Percentiles rank a stretch among this genome's conserved stretches.
Conservation (phyloP, 2,888 invertebrate species). For the Drosophila ustulata region DNA sequence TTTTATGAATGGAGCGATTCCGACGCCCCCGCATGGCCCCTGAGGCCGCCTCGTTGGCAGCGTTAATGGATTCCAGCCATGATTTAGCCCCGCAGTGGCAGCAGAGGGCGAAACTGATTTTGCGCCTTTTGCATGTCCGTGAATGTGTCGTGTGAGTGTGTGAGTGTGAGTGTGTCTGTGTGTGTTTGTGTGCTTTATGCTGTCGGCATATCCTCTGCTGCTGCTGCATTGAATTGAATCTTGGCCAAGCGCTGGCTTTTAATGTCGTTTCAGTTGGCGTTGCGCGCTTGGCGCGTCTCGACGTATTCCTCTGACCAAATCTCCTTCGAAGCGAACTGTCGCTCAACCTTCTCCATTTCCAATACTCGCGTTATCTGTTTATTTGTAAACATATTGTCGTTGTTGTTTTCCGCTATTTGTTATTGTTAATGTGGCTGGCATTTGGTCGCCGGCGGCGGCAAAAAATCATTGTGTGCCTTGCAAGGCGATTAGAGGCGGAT, state of each 20-base stretch:
- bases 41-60: conserved; percentile 5
- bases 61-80: conserved; percentile 71
- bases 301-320: conserved; percentile 57
- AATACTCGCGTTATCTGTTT: conserved; percentile 35
- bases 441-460: conserved; percentile 46
- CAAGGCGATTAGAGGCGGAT: conserved; percentile 36
- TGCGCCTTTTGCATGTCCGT: conserved; percentile 75
- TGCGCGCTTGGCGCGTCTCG: conserved; percentile 83
- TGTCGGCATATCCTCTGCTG: conserved; percentile 65
- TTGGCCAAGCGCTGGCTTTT: conserved; percentile 62
- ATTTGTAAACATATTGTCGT: conserved; percentile 34
- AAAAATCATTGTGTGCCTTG: conserved; percentile 32
- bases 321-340: conserved; percentile 39
- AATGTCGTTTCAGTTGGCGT: conserved; percentile 79
- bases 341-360: conserved; percentile 35
- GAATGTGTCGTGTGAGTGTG: conserved; percentile 36
- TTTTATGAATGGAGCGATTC: conserved; percentile 69
- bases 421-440: conserved; percentile 24
- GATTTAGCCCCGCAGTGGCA: conserved; percentile 51
- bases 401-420: conserved; percentile 25
- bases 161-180: conserved; percentile 15
- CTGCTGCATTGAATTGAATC: conserved; percentile 73
- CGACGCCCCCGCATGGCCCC: neutral
- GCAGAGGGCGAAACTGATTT: conserved; percentile 59
- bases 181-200: conserved; percentile 49